phyloP scores from a whole-genome alignment of 2,797 vertebrate species.

The Amniataba percoides region DNA sequence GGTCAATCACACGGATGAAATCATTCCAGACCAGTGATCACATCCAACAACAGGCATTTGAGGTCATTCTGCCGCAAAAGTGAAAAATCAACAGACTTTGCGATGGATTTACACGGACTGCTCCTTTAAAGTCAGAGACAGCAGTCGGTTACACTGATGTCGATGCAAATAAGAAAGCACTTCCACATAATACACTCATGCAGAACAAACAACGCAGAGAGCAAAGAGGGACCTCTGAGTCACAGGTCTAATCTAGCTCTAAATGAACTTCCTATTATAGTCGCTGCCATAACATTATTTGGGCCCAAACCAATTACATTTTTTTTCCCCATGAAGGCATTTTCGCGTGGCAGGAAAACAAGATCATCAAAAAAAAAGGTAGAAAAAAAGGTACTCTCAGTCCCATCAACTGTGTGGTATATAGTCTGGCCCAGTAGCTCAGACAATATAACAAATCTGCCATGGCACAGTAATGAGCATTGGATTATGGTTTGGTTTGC shows the following conservation, averaged over 20 bases:
- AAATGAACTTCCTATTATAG: conserved; percentile 54
- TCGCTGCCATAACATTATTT: conserved; percentile 44
- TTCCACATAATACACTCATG: conserved; percentile 10
- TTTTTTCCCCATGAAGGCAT: conserved; percentile 18
- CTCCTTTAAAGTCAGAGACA: not conserved
- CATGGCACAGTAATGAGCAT: conserved; percentile 35
- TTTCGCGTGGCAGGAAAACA: conserved; percentile 49
- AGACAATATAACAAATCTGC: conserved; percentile 36
- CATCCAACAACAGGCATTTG: conserved; percentile 12
- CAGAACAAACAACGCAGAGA: conserved; percentile 11
- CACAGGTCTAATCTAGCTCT: conserved; percentile 42
- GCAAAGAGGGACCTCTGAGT: conserved; percentile 34
- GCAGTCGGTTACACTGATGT: not conserved
- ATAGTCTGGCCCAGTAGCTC: conserved; percentile 13
- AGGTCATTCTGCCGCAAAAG: conserved; percentile 17
- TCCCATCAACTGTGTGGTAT: conserved; percentile 22
- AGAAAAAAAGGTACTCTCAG: conserved; percentile 30
- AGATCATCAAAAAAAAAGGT: conserved; percentile 45
- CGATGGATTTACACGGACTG: conserved; percentile 4
- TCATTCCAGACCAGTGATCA: conserved; percentile 35
- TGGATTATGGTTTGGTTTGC: conserved; percentile 9
- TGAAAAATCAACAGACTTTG: conserved; percentile 7
- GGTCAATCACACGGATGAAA: conserved; percentile 50
- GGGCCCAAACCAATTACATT: conserved; percentile 49
- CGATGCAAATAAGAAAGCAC: conserved; percentile 23